Evolutionary conservation across 2,888 invertebrate genomes (phyloP).

Genomic region (Dasypogon diadema): DNA sequence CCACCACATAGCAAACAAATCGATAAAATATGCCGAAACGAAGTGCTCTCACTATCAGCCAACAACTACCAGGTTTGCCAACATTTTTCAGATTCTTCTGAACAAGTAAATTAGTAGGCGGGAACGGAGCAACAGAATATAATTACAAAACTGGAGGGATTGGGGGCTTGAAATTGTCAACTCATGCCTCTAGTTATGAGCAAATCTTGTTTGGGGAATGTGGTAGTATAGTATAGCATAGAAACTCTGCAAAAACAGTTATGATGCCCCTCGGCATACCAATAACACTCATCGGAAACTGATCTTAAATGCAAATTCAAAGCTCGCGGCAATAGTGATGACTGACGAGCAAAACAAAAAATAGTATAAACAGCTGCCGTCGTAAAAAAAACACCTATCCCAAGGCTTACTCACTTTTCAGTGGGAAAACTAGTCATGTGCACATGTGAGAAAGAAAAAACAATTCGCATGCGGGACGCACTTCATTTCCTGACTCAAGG

Average conservation of each 20-base stretch:
- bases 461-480: constrained; percentile 8
- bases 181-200: too few species aligned
- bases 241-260: background rate
- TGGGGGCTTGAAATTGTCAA: too few species aligned
- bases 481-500: constrained; percentile 43
- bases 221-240: too few species aligned
- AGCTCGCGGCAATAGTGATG: background rate
- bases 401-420: background rate
- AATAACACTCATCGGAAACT: background rate
- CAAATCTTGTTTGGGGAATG: too few species aligned
- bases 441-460: background rate
- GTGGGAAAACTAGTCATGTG: constrained; percentile 18
- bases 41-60: background rate
- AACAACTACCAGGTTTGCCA: background rate
- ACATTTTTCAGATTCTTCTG: too few species aligned
- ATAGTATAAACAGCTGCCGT: background rate
- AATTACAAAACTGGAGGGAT: too few species aligned
- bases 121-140: background rate
- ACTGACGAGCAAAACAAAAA: background rate
- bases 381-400: background rate
- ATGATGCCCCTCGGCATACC: background rate
- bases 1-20: background rate
- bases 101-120: background rate
- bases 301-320: background rate
- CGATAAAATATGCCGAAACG: background rate